Evolutionary conservation across 1,140 invertebrate species (phyloP), one percentile per base, ranked within the genome.

Genomic region (Halictus rubicundus): DNA sequence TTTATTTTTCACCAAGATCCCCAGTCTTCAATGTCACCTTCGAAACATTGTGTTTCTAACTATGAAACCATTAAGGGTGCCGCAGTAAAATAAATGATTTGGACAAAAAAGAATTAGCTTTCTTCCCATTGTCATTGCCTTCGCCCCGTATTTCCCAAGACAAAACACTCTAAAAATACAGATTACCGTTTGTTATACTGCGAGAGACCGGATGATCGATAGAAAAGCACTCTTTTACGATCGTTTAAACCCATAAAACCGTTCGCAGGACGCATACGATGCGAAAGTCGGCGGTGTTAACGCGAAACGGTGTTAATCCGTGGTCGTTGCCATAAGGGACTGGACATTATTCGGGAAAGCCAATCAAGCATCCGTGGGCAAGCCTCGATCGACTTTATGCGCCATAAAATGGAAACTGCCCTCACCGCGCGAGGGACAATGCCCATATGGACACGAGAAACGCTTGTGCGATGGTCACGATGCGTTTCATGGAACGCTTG

Each of bases 401-500:
- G 64, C 83, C 84, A 88, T 89, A 88, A 89, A 89, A 88, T 80
- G 63, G 70, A 74, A 82, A 89, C 84, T 82, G 78, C 81, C 66
- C 25, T 54, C 39, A 14, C 42, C 46, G n/a, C 21, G 57, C 27
- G 52, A 78, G 65, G 65, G 65, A 59, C 46, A 39, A 42, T 19
- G 39, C 32, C 61, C 66, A 49, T 49, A 46, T 52, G 14, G 37
- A 60, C 32, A 42, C 59, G 23, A 49, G 57, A 25, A 25, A 49
- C 23, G 10, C 12, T n/a, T 54, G 66, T 54, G 66, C 42, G 68
- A 2, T 9, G 1, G 21, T 16, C 32, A 60, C 32, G 37, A 32
- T 46, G 16, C 14, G n/a, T 61, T 60, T 14, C 10, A 23, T 64
- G 39, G 27, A 25, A 16, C 49, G 10, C 42, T 46, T 46, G 42